Base-by-base conservation (phyloP, 2,888 invertebrate genomes). In the Saturnia japonica region DNA sequence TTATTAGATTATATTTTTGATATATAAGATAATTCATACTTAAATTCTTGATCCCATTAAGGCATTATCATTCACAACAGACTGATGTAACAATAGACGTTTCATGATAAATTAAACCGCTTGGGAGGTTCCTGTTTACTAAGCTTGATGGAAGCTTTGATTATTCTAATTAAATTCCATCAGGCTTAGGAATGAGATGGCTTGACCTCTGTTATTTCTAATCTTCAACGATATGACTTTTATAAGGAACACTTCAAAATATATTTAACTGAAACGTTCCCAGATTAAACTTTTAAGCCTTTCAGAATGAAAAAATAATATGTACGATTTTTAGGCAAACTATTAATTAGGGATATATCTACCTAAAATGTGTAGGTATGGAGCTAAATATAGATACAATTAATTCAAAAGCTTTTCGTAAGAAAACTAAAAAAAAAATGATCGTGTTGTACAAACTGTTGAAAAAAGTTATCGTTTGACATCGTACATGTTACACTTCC, bases 91-190 rank as follows among this genome's bases (percentile, higher is more conserved):
- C 78, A 82, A 77, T 80, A 77, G 75, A 83, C 81, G 75, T 80
- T 78, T 75, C 74, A 74, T 75, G 74, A 80, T 79, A 80, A 86
- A 85, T 84, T 78, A 82, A 82, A 85, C 77, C 76, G 79, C 74
- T 79, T 78, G 73, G 75, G 78, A 81, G 78, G 78, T 78, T 74
- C 76, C 77, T 87, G 82, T 87, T 87, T 85, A 83, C 81, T 72
- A 72, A 78, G 76, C 76, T 77, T 82, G 82, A 85, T 82, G 79
- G 79, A 85, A 85, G 84, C 84, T 85, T 85, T 85, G 85, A 83
- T 84, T 80, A 80, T 79, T 78, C 76, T 85, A 86, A 88, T 88
- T 85, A 84, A 85, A 88, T 88, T 88, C 84, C 78, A 71, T 74
- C 73, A 78, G 77, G 78, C 75, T 80, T 75, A 70, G 74, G 67